A percentile compares a stretch with the other conserved stretches of the same genome.
These are phyloP conservation scores for Spongia lamella DNA, from an alignment of 37 sponge, comb jelly and placozoan genomes.

Conservation along the genomic window DNA sequence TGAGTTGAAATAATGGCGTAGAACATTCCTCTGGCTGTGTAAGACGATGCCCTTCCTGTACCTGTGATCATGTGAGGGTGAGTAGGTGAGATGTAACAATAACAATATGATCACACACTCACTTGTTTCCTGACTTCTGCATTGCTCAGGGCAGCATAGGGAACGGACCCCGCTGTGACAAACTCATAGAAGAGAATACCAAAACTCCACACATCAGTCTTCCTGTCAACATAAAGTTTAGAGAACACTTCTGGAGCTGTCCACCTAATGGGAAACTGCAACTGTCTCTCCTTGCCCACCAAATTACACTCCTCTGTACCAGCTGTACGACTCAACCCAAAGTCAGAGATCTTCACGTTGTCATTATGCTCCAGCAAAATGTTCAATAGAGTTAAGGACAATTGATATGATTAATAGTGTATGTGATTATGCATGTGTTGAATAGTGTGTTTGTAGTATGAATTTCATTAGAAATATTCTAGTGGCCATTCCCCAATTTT, in stretches of 20 bases:
- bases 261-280: constrained; percentile 75
- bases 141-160: constrained; percentile 83
- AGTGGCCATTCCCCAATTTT: too few species aligned
- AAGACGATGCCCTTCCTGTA: constrained; percentile 76
- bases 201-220: constrained; percentile 85
- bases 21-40: constrained; percentile 75
- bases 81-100: not conserved
- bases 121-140: constrained; percentile 62
- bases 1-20: constrained; percentile 64
- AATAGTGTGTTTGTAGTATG: too few species aligned
- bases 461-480: too few species aligned
- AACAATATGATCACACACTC: not conserved
- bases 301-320: constrained; percentile 19
- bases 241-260: constrained; percentile 78
- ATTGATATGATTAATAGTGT: not conserved
- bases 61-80: constrained; percentile 25
- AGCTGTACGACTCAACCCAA: constrained; percentile 57
- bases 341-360: constrained; percentile 69
- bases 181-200: constrained; percentile 86
- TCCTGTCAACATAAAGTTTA: constrained; percentile 40
- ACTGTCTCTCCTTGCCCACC: not conserved
- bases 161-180: constrained; percentile 76
- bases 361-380: constrained; percentile 43
- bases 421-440: too few species aligned
- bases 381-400: constrained; percentile 71